These are phyloP conservation scores for Drosophila vallismaia DNA, from an alignment of 2,888 invertebrate genomes.

Conservation along the genomic window DNA sequence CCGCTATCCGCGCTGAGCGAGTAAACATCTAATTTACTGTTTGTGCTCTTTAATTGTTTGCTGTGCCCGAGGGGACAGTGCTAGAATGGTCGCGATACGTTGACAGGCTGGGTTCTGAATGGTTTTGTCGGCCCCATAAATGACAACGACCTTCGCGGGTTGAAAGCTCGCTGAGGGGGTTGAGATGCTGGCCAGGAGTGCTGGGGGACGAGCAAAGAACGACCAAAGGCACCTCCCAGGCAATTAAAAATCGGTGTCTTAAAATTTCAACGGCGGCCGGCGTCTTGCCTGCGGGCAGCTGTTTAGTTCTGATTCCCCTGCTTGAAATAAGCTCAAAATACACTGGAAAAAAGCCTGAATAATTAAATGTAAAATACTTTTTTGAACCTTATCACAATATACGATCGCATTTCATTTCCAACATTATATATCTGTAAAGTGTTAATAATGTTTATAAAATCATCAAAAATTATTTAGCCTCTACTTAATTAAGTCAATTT, in stretches of 20 bases:
- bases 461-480: no score
- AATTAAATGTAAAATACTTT: neutral
- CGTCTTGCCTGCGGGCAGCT: conserved; percentile 39
- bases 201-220: neutral
- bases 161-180: neutral
- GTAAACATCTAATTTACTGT: conserved; percentile 53
- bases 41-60: conserved; percentile 53
- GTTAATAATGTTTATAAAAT: no score
- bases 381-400: no score
- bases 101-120: conserved; percentile 35
- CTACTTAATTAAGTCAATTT: neutral
- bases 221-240: conserved; percentile 33
- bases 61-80: conserved; percentile 33
- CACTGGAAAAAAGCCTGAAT: conserved; percentile 3
- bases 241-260: conserved; percentile 69
- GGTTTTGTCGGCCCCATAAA: conserved; percentile 47
- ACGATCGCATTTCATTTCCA: no score
- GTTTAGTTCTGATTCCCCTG: conserved; percentile 28
- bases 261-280: conserved; percentile 62
- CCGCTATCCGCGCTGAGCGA: conserved; percentile 22
- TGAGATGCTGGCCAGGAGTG: neutral
- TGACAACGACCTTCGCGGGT: conserved; percentile 43
- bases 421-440: no score
- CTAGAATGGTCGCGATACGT: conserved; percentile 18
- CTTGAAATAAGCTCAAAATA: conserved; percentile 1